Evolutionary conservation across 2,797 vertebrate species (phyloP).

Genomic region (Lepilemur ruficaudatus): DNA sequence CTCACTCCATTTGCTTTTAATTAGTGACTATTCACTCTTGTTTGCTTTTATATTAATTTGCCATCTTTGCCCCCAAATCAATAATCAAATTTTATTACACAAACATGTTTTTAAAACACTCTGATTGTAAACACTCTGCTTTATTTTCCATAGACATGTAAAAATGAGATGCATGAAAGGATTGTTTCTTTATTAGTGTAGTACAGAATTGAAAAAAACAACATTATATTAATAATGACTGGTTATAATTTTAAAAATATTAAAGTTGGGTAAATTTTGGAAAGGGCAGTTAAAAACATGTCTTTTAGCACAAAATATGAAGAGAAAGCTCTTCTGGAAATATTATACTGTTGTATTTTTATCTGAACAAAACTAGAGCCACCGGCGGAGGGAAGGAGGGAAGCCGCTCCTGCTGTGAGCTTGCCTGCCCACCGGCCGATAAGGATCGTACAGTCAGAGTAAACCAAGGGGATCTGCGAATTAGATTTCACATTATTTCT

Average conservation of each 20-base stretch:
- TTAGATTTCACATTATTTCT: constrained; percentile 61
- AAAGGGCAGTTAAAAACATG: constrained; percentile 51
- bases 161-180: neutral
- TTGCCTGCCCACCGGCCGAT: constrained; percentile 47
- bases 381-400: neutral
- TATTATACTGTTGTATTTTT: neutral
- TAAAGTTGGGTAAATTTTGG: neutral
- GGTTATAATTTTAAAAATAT: constrained; percentile 51
- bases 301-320: constrained; percentile 12
- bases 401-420: neutral
- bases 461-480: constrained; percentile 69
- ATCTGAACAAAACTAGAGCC: constrained; percentile 51
- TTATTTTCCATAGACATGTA: constrained; percentile 54
- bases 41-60: constrained; percentile 3
- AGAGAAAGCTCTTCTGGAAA: neutral
- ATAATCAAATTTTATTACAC: neutral
- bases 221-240: constrained; percentile 10
- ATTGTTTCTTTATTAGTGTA: neutral
- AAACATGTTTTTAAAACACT: neutral
- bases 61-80: neutral
- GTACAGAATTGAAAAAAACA: neutral
- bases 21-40: neutral
- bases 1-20: neutral
- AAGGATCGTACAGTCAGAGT: constrained; percentile 53
- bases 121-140: constrained; percentile 8